Evolutionary conservation across 2,113 vertebrate species (phyloP).

Genomic region (Athene cunicularia): DNA sequence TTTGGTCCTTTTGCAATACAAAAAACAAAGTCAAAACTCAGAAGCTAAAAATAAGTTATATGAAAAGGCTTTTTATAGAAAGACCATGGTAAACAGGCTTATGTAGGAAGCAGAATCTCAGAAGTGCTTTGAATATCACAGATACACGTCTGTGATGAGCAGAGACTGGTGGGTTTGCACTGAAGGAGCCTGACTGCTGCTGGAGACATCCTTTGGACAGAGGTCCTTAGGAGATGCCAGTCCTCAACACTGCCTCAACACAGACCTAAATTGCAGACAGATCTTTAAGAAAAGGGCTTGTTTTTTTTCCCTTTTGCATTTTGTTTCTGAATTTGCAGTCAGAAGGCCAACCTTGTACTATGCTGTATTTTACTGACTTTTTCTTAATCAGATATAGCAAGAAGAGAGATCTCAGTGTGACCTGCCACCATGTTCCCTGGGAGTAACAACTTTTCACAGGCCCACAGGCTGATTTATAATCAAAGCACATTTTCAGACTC

Average conservation of each 20-base stretch:
- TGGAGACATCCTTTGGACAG: background rate
- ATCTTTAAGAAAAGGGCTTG: background rate
- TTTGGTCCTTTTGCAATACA: background rate
- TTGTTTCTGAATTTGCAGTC: background rate
- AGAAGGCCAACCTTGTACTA: background rate
- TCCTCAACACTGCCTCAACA: background rate
- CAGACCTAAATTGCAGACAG: background rate
- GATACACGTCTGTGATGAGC: fast-evolving
- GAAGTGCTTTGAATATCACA: background rate
- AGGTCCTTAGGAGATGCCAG: background rate
- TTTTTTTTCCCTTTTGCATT: background rate
- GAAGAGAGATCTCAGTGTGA: background rate
- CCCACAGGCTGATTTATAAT: background rate
- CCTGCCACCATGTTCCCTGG: background rate
- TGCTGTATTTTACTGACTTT: background rate
- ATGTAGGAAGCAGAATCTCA: background rate
- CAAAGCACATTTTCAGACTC: background rate
- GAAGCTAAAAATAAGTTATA: background rate
- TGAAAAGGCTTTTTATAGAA: background rate
- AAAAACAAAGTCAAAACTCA: background rate
- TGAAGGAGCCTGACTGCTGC: background rate
- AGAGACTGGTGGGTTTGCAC: background rate
- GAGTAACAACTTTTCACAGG: background rate
- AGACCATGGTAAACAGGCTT: background rate
- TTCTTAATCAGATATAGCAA: background rate